A percentile compares a stretch with the other conserved stretches of the same genome.
Conservation (phyloP, 2,113 vertebrate species). For the Chroicocephalus ridibundus region DNA sequence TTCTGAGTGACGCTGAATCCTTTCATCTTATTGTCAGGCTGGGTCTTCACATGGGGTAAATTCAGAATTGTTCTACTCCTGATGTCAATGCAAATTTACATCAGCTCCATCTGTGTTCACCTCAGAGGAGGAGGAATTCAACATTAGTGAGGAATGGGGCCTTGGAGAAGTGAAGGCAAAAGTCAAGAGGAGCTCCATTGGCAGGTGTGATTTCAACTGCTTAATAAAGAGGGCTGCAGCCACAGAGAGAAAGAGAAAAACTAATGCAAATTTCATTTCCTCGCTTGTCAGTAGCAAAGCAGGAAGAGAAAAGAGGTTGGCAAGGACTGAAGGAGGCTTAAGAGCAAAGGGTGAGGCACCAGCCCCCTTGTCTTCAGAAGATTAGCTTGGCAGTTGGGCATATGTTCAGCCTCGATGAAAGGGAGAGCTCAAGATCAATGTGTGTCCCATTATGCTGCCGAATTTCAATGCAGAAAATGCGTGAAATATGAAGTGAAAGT, state of each 20-base stretch:
- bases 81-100: not conserved
- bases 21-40: not conserved
- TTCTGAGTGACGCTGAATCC: not conserved
- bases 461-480: not conserved
- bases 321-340: not conserved
- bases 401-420: not conserved
- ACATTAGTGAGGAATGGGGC: fast-evolving
- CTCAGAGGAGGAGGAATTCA: not conserved
- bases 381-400: not conserved
- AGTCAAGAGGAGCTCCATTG: not conserved
- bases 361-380: not conserved
- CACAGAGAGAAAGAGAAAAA: not conserved
- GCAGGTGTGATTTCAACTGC: not conserved
- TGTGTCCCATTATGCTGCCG: not conserved
- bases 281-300: fast-evolving
- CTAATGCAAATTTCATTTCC: not conserved
- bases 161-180: not conserved
- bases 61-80: not conserved
- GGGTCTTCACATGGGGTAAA: not conserved
- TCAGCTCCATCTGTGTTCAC: not conserved
- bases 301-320: not conserved
- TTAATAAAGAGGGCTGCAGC: not conserved
- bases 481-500: slow-evolving; percentile 2
- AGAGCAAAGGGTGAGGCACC: not conserved
- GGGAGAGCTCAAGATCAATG: not conserved